Conservation (phyloP, 2,113 vertebrate species). For the Chloropsis cyanopogon region DNA sequence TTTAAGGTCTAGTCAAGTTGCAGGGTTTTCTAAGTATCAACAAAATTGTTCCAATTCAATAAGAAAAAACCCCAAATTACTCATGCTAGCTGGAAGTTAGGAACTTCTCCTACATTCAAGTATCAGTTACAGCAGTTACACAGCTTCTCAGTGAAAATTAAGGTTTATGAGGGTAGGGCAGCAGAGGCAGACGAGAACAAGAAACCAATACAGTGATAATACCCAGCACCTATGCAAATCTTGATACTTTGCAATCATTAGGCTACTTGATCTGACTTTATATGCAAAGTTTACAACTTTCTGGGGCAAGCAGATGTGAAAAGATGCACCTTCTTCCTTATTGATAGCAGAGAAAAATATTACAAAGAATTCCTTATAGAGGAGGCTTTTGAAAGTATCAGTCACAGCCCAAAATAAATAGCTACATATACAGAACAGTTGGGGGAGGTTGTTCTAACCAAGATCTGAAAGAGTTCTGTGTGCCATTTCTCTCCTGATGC, state of each 20-base stretch:
- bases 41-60: neutral
- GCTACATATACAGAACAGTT: neutral
- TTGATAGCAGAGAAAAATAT: neutral
- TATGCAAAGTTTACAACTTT: neutral
- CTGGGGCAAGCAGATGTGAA: neutral
- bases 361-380: neutral
- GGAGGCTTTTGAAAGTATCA: neutral
- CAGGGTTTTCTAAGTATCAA: neutral
- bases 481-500: neutral
- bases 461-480: neutral
- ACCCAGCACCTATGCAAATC: neutral
- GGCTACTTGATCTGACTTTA: neutral
- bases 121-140: neutral
- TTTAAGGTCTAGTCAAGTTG: neutral
- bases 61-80: neutral
- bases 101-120: neutral
- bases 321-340: neutral
- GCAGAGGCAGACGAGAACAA: neutral
- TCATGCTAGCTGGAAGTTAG: neutral
- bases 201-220: neutral
- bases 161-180: neutral
- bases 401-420: neutral
- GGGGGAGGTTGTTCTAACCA: neutral
- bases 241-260: neutral
- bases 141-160: neutral